These are phyloP conservation scores for Parasteatoda tepidariorum DNA, from an alignment of 1,140 invertebrate genomes.

Conservation along the genomic window DNA sequence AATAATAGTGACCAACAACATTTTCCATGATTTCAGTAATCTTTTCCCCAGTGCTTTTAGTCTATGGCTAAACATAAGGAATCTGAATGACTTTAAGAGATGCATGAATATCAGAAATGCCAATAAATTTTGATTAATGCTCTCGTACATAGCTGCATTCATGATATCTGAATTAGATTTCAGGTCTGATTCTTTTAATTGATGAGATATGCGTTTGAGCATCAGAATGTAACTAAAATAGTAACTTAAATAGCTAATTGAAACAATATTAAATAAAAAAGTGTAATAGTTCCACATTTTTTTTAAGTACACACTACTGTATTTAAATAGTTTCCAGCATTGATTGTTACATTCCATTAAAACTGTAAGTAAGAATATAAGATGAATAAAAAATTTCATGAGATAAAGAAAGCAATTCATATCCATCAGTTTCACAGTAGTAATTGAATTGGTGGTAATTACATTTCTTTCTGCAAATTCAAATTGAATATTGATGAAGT, in stretches of 20 bases:
- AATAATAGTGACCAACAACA: not conserved
- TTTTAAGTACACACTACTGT: not conserved
- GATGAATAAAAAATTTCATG: not conserved
- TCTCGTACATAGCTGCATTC: not conserved
- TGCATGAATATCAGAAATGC: constrained; percentile 23
- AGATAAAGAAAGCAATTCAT: not conserved
- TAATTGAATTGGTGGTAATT: not conserved
- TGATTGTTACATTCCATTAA: constrained; percentile 18
- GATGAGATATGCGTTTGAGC: not conserved
- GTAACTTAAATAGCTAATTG: not conserved
- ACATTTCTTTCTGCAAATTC: not conserved
- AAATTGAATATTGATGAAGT: constrained; percentile 17
- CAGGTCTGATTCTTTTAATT: not conserved
- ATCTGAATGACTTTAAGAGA: not conserved
- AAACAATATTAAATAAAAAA: constrained; percentile 1
- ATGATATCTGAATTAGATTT: not conserved
- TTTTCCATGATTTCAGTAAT: not conserved
- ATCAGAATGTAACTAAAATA: constrained; percentile 3
- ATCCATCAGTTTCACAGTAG: not conserved
- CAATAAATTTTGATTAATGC: not conserved
- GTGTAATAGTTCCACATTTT: constrained; percentile 6
- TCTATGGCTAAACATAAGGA: constrained; percentile 6
- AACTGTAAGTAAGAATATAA: constrained; percentile 21
- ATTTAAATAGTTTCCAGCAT: constrained; percentile 31
- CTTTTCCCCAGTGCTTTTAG: not conserved